Conservation (phyloP, 2,888 invertebrate species). For the Melanostoma mellinum region DNA sequence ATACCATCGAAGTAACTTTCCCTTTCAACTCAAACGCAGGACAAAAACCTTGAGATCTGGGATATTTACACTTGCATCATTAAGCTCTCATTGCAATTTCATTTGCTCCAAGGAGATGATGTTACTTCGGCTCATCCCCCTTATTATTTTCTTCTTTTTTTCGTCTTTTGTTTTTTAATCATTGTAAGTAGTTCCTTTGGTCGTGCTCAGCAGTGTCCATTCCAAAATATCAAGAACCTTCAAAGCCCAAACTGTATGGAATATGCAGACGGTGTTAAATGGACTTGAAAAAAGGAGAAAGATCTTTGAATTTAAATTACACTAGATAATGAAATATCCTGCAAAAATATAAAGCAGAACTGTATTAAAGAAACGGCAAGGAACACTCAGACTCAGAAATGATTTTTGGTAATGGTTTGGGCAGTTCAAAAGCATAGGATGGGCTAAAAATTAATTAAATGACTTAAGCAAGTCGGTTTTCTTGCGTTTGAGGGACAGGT, state of each 20-base stretch:
- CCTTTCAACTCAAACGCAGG: no score
- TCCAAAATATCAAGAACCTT: conserved; percentile 37
- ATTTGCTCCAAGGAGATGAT: conserved; percentile 11
- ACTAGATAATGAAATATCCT: conserved; percentile 64
- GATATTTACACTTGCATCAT: conserved; percentile 64
- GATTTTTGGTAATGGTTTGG: not conserved
- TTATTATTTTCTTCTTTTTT: conserved; percentile 19
- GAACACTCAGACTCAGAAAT: not conserved
- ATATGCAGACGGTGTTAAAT: conserved; percentile 51
- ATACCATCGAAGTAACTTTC: no score
- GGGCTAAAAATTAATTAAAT: no score
- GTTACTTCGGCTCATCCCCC: not conserved
- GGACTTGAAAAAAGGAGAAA: conserved; percentile 63
- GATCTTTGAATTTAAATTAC: conserved; percentile 68
- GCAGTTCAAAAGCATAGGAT: not conserved
- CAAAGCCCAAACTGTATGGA: conserved; percentile 16
- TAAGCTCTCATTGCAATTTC: conserved; percentile 61
- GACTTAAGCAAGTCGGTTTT: no score
- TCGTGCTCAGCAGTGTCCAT: conserved; percentile 23
- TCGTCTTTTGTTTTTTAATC: conserved; percentile 50
- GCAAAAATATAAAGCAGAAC: conserved; percentile 42
- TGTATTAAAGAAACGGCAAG: conserved; percentile 18
- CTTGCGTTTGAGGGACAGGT: no score
- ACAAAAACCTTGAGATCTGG: not conserved
- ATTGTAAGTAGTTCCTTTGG: conserved; percentile 59